A percentile compares a stretch with the other conserved stretches of the same genome.
phyloP scores from a whole-genome alignment of 2,888 invertebrate species.

The Rhagophthalmus giganteus region DNA sequence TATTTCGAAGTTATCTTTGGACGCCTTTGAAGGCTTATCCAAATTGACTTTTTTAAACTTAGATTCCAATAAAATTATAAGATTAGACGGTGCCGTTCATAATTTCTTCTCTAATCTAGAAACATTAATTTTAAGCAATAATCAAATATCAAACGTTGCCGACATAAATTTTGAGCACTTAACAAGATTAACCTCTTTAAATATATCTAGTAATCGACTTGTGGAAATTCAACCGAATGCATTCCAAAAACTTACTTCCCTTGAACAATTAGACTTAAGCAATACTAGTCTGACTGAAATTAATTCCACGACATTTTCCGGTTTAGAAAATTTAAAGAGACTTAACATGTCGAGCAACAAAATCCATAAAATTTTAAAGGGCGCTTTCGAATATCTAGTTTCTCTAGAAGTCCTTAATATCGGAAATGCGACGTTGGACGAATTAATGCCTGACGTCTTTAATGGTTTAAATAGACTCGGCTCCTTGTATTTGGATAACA shows the following conservation, averaged over 20 bases:
- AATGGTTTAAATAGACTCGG: not conserved
- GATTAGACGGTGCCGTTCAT: not conserved
- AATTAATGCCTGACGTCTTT: not conserved
- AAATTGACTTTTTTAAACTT: not conserved
- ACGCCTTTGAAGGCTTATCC: conserved; percentile 3
- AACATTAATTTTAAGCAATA: not conserved
- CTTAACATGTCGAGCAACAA: not conserved
- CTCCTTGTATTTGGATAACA: not conserved
- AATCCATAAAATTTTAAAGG: not conserved
- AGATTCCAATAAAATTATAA: not conserved
- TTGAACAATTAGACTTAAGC: not conserved
- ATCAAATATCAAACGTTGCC: not conserved
- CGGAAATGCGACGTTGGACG: not conserved
- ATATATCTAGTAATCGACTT: not conserved
- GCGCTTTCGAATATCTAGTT: not conserved
- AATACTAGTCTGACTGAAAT: not conserved
- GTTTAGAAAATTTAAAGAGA: not conserved
- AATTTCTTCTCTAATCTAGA: not conserved
- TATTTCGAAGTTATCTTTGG: not conserved
- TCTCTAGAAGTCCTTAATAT: not conserved
- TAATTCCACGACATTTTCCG: not conserved
- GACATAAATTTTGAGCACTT: not conserved
- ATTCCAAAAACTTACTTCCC: not conserved
- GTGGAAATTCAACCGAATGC: not conserved
- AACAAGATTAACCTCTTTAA: not conserved